Evolutionary conservation across 1,140 invertebrate species (phyloP), one percentile per base, ranked within the genome.

Genomic region (Drosophila saltans): DNA sequence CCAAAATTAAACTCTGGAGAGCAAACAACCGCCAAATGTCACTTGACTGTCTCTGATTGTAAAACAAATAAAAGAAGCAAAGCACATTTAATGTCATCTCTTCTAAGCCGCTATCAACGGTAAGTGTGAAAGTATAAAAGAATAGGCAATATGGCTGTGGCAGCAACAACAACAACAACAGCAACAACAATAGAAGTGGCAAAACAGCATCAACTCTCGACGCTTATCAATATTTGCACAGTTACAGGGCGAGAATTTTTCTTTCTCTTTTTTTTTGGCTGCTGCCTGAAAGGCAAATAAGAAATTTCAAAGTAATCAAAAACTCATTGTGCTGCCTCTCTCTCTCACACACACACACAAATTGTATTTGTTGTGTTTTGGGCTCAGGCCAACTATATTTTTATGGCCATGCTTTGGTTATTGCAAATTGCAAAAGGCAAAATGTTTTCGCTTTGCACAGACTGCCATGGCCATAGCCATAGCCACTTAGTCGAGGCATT

Each of bases 251-350:
- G 81, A 75, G 66, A 82, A 73, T 79, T 78, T 69, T 56, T 52
- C 24, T 21, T 63, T 36, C 33, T 36, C 6, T 56, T 58, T 69
- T 41, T 36, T 52, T 39, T 59, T 40, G 11, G 52, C 36, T 66
- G 67, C 71, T 81, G 78, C 69, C 63, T 78, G 73, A 84, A 84
- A 86, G 84, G 84, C 83, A 86, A 88, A 89, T 83, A 88, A 88
- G 74, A 88, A 88, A 84, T 89, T 88, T 82, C 80, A 88, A 88
- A 88, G 83, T 88, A 88, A 88, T 88, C 83, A 88, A 88, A 88
- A 88, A 89, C 83, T 88, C 83, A 88, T 88, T 88, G 83, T 81
- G 66, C 52, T 68, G 55, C 61, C 58, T 48, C 67, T 66, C 68
- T 62, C 65, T 45, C 43, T 48, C 45, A 48, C 45, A 48, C 21